Conservation (phyloP, 1,140 invertebrate genomes). For the Tetramorium parvispinum region DNA sequence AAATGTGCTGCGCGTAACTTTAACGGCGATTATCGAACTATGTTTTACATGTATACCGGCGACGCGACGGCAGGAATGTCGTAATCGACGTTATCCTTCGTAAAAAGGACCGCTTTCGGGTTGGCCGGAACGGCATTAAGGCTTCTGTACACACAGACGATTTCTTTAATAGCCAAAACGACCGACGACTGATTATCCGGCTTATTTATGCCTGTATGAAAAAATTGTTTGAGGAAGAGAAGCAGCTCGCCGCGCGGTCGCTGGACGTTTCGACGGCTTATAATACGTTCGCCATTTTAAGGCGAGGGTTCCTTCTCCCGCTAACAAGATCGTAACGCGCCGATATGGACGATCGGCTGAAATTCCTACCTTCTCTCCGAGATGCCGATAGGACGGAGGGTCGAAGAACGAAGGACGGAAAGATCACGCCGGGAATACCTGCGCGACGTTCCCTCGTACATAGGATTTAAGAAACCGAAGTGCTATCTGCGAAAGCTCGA, state of each 20-base stretch:
- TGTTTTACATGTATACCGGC: neutral
- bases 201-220: conserved; percentile 50
- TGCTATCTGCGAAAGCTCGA: conserved; percentile 59
- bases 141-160: conserved; percentile 46
- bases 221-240: conserved; percentile 47
- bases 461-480: conserved; percentile 53
- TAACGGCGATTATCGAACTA: conserved; percentile 47
- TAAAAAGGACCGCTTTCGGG: conserved; percentile 17
- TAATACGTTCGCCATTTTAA: conserved; percentile 24
- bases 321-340: conserved; percentile 51
- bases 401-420: neutral
- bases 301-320: neutral
- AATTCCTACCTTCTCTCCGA: conserved; percentile 19
- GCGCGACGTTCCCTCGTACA: conserved; percentile 38
- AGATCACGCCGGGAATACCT: conserved; percentile 9
- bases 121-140: conserved; percentile 37
- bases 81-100: conserved; percentile 41
- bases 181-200: conserved; percentile 48
- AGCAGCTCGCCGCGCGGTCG: neutral
- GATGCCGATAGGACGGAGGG: conserved; percentile 17
- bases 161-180: conserved; percentile 40
- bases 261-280: neutral
- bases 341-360: conserved; percentile 53
- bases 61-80: conserved; percentile 38
- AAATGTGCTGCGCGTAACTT: conserved; percentile 43